phyloP scores from a whole-genome alignment of 1,140 invertebrate genomes.

The Cyphomyrmex costatus region DNA sequence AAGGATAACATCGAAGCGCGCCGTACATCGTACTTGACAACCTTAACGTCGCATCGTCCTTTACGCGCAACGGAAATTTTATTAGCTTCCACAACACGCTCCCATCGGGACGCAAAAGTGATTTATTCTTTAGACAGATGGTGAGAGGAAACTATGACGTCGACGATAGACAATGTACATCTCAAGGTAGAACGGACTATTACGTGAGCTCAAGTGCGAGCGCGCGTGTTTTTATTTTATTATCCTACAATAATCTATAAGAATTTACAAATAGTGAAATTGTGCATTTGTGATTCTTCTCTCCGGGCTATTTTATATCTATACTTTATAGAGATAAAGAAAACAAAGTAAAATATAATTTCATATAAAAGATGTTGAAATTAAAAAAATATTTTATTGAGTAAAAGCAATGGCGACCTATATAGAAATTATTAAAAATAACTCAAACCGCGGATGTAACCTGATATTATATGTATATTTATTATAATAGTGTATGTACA shows the following conservation, averaged over 20 bases:
- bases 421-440: no score
- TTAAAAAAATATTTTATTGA: background rate
- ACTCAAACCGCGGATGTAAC: no score
- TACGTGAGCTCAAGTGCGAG: background rate
- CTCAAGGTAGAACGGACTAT: background rate
- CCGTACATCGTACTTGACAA: slow-evolving; percentile 38
- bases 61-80: slow-evolving; percentile 42
- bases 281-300: background rate
- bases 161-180: slow-evolving; percentile 19
- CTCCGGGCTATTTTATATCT: background rate
- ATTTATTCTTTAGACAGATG: slow-evolving; percentile 46
- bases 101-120: slow-evolving; percentile 47
- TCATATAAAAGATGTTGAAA: background rate
- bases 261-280: background rate
- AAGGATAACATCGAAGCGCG: slow-evolving; percentile 9
- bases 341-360: background rate
- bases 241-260: slow-evolving; percentile 6
- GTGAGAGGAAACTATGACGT: slow-evolving; percentile 42
- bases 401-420: no score
- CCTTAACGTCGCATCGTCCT: slow-evolving; percentile 30
- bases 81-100: slow-evolving; percentile 44
- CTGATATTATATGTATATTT: no score
- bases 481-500: no score
- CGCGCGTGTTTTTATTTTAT: background rate
- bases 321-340: background rate